A percentile compares a stretch with the other conserved stretches of the same genome.
Evolutionary conservation across 2,797 vertebrate genomes (phyloP).

Genomic region (Enteromius trimaculatus): DNA sequence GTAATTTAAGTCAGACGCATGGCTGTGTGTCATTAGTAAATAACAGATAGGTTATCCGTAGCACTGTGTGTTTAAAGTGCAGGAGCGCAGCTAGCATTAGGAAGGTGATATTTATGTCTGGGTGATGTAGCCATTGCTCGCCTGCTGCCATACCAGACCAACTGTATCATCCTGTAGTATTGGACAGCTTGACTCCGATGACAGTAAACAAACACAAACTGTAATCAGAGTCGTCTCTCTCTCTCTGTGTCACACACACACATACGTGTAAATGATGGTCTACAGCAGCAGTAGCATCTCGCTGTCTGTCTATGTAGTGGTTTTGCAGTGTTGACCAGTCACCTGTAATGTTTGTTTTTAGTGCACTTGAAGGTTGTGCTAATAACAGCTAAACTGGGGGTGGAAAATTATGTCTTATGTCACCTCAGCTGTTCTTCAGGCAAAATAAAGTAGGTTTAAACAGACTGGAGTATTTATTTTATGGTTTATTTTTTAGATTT

Average conservation of each 20-base stretch:
- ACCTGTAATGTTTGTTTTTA: constrained; percentile 60
- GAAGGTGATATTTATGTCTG: constrained; percentile 59
- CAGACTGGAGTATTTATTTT: constrained; percentile 6
- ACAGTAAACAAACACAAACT: constrained; percentile 72
- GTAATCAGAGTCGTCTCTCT: constrained; percentile 52
- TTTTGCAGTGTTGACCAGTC: constrained; percentile 51
- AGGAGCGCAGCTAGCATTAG: constrained; percentile 36
- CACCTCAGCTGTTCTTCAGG: constrained; percentile 41
- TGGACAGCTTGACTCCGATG: constrained; percentile 67
- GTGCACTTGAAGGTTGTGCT: constrained; percentile 48
- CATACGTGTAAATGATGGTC: constrained; percentile 33
- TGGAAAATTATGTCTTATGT: constrained; percentile 54
- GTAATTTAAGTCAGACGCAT: constrained; percentile 26
- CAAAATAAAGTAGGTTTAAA: constrained; percentile 24
- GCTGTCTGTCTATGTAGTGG: constrained; percentile 24
- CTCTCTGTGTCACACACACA: neutral
- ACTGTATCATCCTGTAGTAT: constrained; percentile 74
- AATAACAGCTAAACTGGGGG: constrained; percentile 53
- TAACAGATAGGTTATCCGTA: constrained; percentile 34
- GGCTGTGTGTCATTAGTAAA: constrained; percentile 54
- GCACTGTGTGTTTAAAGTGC: constrained; percentile 47
- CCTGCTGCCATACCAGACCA: constrained; percentile 73
- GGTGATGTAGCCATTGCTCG: constrained; percentile 70
- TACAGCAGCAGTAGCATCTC: constrained; percentile 32
- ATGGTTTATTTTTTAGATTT: neutral